Conservation (phyloP, 2,888 invertebrate species). For the Plemyria rubiginata region DNA sequence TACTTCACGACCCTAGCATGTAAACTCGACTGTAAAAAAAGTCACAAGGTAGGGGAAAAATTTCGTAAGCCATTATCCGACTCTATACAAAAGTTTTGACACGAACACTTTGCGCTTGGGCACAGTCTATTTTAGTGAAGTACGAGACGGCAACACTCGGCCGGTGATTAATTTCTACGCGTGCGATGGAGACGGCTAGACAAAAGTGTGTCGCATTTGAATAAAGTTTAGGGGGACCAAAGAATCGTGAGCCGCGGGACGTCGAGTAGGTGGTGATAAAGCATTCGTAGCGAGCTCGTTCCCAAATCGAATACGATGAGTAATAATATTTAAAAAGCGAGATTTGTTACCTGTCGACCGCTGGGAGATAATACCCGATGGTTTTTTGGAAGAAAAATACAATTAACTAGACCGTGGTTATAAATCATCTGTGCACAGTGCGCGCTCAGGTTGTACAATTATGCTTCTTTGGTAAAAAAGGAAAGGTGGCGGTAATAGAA, state of each 20-base stretch:
- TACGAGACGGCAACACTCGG: slow-evolving; percentile 71
- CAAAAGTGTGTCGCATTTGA: slow-evolving; percentile 80
- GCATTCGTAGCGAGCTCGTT: slow-evolving; percentile 81
- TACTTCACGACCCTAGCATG: slow-evolving; percentile 79
- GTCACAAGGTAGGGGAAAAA: slow-evolving; percentile 82
- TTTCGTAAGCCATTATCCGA: slow-evolving; percentile 82
- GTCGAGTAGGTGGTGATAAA: slow-evolving; percentile 85
- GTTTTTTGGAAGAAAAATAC: slow-evolving; percentile 81
- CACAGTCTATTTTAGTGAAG: slow-evolving; percentile 83
- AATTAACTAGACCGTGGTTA: slow-evolving; percentile 77
- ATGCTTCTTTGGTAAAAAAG: slow-evolving; percentile 64
- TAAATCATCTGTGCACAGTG: slow-evolving; percentile 76
- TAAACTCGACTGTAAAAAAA: slow-evolving; percentile 81
- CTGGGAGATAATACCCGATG: slow-evolving; percentile 73
- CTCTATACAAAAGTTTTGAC: slow-evolving; percentile 84
- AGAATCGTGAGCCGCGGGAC: slow-evolving; percentile 79
- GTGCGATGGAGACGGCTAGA: slow-evolving; percentile 73
- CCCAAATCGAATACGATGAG: slow-evolving; percentile 84
- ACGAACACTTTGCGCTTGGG: slow-evolving; percentile 84
- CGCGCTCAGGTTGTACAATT: slow-evolving; percentile 79
- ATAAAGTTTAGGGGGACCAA: slow-evolving; percentile 83
- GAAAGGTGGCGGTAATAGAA: slow-evolving; percentile 66
- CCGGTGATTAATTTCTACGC: slow-evolving; percentile 59
- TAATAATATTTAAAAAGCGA: slow-evolving; percentile 84
- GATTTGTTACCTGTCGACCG: slow-evolving; percentile 84